Percentiles rank a stretch among this genome's conserved stretches.
Conservation (phyloP, 2,888 invertebrate genomes). For the Diadromus collaris region DNA sequence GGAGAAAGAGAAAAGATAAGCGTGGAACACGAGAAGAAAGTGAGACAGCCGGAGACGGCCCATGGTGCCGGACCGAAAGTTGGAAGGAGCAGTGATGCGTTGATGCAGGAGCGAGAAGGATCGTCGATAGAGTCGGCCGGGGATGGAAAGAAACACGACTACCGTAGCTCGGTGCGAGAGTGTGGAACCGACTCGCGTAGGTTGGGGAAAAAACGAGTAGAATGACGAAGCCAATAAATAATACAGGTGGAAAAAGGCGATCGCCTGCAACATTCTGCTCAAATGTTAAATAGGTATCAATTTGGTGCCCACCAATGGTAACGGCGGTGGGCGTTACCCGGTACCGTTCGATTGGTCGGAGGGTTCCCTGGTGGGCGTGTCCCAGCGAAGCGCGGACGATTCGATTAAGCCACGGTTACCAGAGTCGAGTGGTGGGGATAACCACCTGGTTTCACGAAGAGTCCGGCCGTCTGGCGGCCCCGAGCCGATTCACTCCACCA, state of each 20-base stretch:
- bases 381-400: constrained; percentile 58
- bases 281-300: constrained; percentile 80
- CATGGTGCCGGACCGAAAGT: constrained; percentile 28
- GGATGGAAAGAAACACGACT: constrained; percentile 49
- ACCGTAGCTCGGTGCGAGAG: constrained; percentile 34
- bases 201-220: constrained; percentile 65
- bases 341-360: constrained; percentile 55
- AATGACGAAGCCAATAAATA: constrained; percentile 75
- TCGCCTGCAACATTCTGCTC: constrained; percentile 78
- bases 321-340: constrained; percentile 63
- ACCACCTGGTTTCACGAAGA: constrained; percentile 72
- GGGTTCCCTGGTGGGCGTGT: constrained; percentile 54
- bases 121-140: constrained; percentile 24
- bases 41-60: constrained; percentile 63
- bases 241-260: constrained; percentile 77
- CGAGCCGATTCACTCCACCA: constrained; percentile 70
- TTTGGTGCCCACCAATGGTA: constrained; percentile 73
- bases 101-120: constrained; percentile 50
- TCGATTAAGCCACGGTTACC: constrained; percentile 59
- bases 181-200: constrained; percentile 18
- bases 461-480: constrained; percentile 59
- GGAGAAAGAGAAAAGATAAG: constrained; percentile 44
- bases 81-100: constrained; percentile 62
- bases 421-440: constrained; percentile 61
- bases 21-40: constrained; percentile 57